phyloP scores from a whole-genome alignment of 2,888 invertebrate genomes.

The Cheilosia scutellata region DNA sequence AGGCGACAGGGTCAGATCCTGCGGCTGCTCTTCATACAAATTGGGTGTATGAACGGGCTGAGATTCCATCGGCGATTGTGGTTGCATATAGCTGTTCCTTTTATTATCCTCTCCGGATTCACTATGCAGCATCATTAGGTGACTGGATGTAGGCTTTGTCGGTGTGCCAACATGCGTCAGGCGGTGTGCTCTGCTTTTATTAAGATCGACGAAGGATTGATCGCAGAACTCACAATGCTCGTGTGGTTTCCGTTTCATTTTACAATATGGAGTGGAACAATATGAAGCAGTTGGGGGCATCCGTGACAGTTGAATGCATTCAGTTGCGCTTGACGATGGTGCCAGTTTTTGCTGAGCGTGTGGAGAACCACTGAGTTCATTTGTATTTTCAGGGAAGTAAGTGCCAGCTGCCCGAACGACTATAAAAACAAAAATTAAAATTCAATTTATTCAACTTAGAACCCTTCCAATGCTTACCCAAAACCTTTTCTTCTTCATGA shows the following conservation, averaged over 20 bases:
- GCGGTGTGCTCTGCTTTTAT: constrained; percentile 77
- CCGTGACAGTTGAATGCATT: constrained; percentile 11
- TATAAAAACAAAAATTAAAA: constrained; percentile 55
- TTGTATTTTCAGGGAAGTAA: constrained; percentile 82
- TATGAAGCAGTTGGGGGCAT: neutral
- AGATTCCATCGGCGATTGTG: neutral
- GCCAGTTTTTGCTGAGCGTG: constrained; percentile 44
- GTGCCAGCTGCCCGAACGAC: constrained; percentile 83
- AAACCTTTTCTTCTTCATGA: constrained; percentile 79
- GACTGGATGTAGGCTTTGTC: constrained; percentile 34
- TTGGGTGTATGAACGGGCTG: neutral
- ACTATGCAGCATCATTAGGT: neutral
- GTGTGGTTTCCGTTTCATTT: constrained; percentile 90
- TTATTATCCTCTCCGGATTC: constrained; percentile 7
- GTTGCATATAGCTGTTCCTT: neutral
- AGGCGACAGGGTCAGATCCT: constrained; percentile 53
- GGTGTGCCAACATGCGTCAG: constrained; percentile 75
- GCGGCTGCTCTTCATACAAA: constrained; percentile 60
- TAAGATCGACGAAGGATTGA: constrained; percentile 84
- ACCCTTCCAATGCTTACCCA: constrained; percentile 65
- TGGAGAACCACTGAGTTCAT: neutral
- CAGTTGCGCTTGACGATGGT: constrained; percentile 15
- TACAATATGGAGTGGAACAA: constrained; percentile 92
- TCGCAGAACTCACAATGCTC: constrained; percentile 92
- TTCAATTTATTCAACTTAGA: neutral